Percentiles rank a stretch among this genome's conserved stretches.
Conservation (phyloP, 2,888 invertebrate genomes). For the Ectemnius cavifrons region DNA sequence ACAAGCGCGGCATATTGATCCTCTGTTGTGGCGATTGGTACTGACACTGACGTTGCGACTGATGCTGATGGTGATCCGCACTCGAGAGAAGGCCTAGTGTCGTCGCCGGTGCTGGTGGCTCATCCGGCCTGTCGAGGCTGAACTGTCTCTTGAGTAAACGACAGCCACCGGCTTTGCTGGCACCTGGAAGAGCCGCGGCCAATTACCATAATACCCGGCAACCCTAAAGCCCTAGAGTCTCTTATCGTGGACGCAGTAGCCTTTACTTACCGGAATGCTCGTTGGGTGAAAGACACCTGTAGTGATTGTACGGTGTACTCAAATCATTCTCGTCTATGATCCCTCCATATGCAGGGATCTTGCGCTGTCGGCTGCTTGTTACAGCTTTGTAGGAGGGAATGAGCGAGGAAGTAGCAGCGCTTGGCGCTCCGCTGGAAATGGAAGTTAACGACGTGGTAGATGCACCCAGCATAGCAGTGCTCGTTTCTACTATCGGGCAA, state of each 20-base stretch:
- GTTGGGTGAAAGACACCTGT: constrained; percentile 85
- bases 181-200: constrained; percentile 32
- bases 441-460: constrained; percentile 79
- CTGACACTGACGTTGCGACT: not conserved
- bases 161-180: constrained; percentile 58
- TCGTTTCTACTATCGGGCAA: not conserved
- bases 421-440: constrained; percentile 52
- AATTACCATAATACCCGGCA: no score
- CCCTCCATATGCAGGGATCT: constrained; percentile 66
- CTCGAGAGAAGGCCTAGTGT: not conserved
- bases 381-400: constrained; percentile 59
- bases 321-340: constrained; percentile 81
- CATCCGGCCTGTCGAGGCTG: constrained; percentile 85
- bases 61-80: not conserved
- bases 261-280: constrained; percentile 76
- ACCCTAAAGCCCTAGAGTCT: no score
- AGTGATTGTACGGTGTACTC: constrained; percentile 87
- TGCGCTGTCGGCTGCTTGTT: constrained; percentile 72
- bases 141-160: constrained; percentile 83
- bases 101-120: constrained; percentile 66
- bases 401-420: constrained; percentile 23
- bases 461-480: constrained; percentile 79
- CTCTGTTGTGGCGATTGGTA: constrained; percentile 33
- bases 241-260: no score
- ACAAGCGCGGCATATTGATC: constrained; percentile 75